Evolutionary conservation across 2,888 invertebrate species (phyloP), one percentile per base, ranked within the genome.

Genomic region (Eristalis intricaria): DNA sequence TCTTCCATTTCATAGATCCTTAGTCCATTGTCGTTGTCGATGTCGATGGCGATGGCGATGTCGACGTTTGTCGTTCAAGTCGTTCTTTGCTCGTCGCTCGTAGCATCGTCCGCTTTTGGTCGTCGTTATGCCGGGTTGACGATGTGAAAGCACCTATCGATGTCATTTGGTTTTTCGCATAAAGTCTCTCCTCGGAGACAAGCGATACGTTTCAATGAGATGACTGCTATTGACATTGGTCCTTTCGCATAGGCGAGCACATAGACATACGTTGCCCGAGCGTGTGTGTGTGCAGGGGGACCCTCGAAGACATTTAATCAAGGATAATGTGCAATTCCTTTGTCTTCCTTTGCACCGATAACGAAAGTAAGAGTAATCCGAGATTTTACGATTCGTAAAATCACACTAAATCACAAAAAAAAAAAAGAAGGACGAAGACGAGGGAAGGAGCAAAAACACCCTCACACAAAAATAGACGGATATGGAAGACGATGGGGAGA

Each of bases 321-420:
- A 82, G 86, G 75, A 82, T 86, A 86, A 86, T 86, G 78, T 43
- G 66, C 77, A 78, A 63, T 86, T 78, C 75, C 40, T 86, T 86
- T 86, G 82, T 86, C 82, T 82, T 77, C 63, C 63, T 23, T 56
- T 70, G 32, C 10, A 35, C 23, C 65, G 86, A 82, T 82, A 86
- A 82, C 70, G 66, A 58, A 64, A 61, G 71, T 26, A 70, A 61
- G 70, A 74, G 78, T 75, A 86, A 86, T 86, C 82, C 78, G 56
- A 71, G 78, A 82, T 70, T 86, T 86, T 82, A 86, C 86, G 78
- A 86, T 79, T 82, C 78, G 23, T 75, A 71, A 74, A 81, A 81
- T 74, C 82, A 82, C 82, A 79, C 82, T 86, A 82, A 86, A 78
- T 82, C 75, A 78, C 68, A 58, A 82, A 50, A 35, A 78, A 7